These are phyloP conservation scores for Hyphantria cunea DNA, from an alignment of 1,140 invertebrate species.

Conservation along the genomic window DNA sequence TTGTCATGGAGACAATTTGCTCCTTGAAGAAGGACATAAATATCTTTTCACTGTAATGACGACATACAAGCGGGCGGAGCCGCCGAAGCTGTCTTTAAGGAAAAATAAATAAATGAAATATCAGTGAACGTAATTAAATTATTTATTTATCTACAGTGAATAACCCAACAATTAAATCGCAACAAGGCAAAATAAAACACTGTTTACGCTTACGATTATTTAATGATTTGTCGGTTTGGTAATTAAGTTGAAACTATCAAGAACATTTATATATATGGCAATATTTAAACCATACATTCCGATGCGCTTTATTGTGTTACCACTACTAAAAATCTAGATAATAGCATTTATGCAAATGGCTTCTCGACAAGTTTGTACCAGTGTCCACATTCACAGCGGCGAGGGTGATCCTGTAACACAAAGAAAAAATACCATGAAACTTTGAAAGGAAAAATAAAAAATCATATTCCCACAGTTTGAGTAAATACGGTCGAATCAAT, in stretches of 20 bases:
- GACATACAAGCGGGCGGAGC: too few species aligned
- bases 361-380: conserved; percentile 96
- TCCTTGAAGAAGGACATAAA: too few species aligned
- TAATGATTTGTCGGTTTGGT: conserved; percentile 56
- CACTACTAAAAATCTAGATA: conserved; percentile 71
- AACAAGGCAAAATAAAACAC: conserved; percentile 67
- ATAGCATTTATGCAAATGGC: conserved; percentile 83
- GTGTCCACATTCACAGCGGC: conserved; percentile 96
- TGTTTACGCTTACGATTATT: conserved; percentile 72
- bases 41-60: too few species aligned
- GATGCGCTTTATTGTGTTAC: conserved; percentile 57
- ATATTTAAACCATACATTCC: conserved; percentile 44
- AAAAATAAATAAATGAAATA: too few species aligned
- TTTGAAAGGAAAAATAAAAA: too few species aligned
- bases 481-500: too few species aligned
- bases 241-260: conserved; percentile 44
- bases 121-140: conserved; percentile 8
- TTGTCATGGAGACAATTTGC: too few species aligned
- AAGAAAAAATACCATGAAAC: conserved; percentile 31
- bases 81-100: too few species aligned
- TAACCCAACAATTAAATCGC: conserved; percentile 25
- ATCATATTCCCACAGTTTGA: too few species aligned
- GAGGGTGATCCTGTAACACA: conserved; percentile 87
- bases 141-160: conserved; percentile 39
- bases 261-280: conserved; percentile 42